Evolutionary conservation across 2,797 vertebrate genomes (phyloP).

Genomic region (Limosa lapponica): DNA sequence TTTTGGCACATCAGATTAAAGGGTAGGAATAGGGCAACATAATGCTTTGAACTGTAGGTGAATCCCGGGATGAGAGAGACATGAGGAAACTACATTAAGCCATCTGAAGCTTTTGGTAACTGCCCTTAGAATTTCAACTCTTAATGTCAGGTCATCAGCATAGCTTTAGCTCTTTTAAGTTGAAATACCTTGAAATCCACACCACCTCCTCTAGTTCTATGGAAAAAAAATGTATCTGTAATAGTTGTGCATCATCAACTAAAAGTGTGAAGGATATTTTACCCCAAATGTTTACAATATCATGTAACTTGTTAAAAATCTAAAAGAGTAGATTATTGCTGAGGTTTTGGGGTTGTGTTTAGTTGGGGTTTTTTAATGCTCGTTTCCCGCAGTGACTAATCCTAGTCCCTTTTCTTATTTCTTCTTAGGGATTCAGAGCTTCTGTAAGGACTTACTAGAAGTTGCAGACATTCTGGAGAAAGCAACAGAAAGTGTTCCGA

Average conservation of each 20-base stretch:
- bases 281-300: background rate
- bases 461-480: slow-evolving; percentile 96
- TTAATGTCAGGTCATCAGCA: background rate
- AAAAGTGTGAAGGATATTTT: background rate
- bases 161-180: background rate
- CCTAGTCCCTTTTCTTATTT: background rate
- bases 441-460: slow-evolving; percentile 97
- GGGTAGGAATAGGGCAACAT: background rate
- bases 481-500: slow-evolving; percentile 92
- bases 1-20: background rate
- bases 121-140: background rate
- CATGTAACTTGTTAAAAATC: background rate
- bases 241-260: background rate
- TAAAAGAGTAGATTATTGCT: background rate
- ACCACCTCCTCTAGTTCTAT: too few species aligned
- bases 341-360: background rate
- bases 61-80: background rate
- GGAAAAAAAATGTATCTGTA: too few species aligned
- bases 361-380: background rate
- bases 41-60: background rate
- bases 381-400: background rate
- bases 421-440: slow-evolving; percentile 91
- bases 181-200: background rate
- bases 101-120: background rate
- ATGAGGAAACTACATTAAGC: background rate